Percentiles rank a stretch among this genome's conserved stretches.
These are phyloP conservation scores for Stenodema calcarata DNA, from an alignment of 2,888 invertebrate species.

Conservation along the genomic window DNA sequence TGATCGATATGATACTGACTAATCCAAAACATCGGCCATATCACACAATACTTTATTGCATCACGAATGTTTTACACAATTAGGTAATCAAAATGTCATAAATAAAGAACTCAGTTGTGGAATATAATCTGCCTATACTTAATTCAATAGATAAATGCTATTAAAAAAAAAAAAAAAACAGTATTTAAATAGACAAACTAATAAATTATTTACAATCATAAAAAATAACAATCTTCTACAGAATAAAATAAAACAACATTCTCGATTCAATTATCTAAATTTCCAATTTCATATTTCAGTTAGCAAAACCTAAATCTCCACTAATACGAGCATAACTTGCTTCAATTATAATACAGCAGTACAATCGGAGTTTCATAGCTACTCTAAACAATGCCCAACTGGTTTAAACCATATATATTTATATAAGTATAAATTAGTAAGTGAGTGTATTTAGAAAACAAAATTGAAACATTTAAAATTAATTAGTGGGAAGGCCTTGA, in stretches of 20 bases:
- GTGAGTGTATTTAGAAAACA: background rate
- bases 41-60: too few relatives aligned
- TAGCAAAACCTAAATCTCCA: background rate
- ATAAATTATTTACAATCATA: background rate
- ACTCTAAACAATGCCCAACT: background rate
- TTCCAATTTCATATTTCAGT: background rate
- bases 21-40: too few relatives aligned
- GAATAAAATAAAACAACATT: background rate
- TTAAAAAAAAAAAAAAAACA: background rate
- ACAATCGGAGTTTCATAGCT: background rate
- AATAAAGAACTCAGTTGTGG: background rate
- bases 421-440: too few relatives aligned
- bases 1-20: too few relatives aligned
- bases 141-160: background rate
- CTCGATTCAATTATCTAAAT: background rate
- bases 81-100: too few relatives aligned
- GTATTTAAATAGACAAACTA: background rate
- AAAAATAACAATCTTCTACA: background rate
- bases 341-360: background rate
- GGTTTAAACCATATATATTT: background rate
- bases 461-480: background rate
- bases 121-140: background rate
- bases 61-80: too few relatives aligned
- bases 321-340: background rate
- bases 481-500: background rate